Conservation (phyloP, 2,888 invertebrate species). For the Leptinotarsa rubiginosa region DNA sequence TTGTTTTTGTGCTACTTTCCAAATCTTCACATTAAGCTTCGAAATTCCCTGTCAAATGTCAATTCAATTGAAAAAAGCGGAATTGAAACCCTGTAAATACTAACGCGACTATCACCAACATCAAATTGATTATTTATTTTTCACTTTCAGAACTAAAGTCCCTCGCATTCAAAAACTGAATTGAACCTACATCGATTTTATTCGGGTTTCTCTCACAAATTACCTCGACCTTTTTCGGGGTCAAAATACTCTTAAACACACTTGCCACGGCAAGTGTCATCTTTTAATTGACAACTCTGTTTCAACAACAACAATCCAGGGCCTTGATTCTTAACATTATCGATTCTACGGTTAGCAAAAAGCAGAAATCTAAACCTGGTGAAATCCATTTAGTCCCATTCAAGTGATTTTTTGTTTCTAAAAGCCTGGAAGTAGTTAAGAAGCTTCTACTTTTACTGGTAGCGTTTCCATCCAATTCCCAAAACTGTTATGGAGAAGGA, state of each 20-base stretch:
- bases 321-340: conserved; percentile 41
- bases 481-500: conserved; percentile 40
- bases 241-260: conserved; percentile 1
- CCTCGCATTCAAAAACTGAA: not conserved
- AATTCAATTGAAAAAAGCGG: not conserved
- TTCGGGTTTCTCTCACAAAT: not conserved
- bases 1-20: too few species aligned
- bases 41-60: too few species aligned
- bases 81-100: not conserved
- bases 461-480: conserved; percentile 44
- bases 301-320: conserved; percentile 15
- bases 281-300: conserved; percentile 16
- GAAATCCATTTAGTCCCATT: conserved; percentile 40
- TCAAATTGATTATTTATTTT: conserved; percentile 2
- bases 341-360: conserved; percentile 58
- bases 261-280: conserved; percentile 1
- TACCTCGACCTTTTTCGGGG: not conserved
- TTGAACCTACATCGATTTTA: not conserved
- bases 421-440: conserved; percentile 29
- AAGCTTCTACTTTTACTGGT: conserved; percentile 47
- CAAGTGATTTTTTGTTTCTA: conserved; percentile 35
- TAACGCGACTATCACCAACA: not conserved
- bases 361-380: conserved; percentile 57
- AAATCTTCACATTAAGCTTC: too few species aligned
- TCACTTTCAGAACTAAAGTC: not conserved